Percentiles rank a stretch among this genome's conserved stretches.
These are phyloP conservation scores for Gymnothorax reevesii DNA, from an alignment of 2,797 vertebrate genomes.

Conservation along the genomic window DNA sequence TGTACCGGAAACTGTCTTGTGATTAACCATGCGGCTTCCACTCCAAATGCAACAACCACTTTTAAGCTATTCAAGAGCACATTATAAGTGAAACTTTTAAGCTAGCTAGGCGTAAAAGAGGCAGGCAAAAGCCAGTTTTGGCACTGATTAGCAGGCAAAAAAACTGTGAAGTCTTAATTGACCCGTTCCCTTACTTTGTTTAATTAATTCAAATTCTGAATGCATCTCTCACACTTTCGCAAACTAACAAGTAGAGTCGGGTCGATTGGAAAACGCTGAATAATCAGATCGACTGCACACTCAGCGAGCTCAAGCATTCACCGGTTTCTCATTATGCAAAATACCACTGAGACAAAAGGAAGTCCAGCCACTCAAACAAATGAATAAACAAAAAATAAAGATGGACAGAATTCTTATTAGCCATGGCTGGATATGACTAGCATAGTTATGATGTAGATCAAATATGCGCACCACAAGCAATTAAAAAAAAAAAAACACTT, in stretches of 20 bases:
- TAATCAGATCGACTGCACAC: neutral
- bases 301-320: neutral
- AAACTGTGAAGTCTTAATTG: neutral
- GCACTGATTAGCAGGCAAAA: neutral
- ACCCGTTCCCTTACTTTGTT: no score
- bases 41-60: neutral
- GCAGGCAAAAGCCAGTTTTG: neutral
- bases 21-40: neutral
- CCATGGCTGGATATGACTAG: neutral
- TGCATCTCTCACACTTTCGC: neutral
- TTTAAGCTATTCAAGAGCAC: neutral
- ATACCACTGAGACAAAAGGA: neutral
- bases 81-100: neutral
- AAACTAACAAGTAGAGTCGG: constrained; percentile 28
- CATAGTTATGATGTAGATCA: neutral
- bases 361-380: neutral
- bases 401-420: neutral
- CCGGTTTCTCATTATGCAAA: constrained; percentile 21
- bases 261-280: constrained; percentile 12
- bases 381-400: neutral
- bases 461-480: neutral
- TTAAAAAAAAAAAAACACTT: neutral
- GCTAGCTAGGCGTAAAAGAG: neutral
- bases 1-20: neutral
- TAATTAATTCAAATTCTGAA: no score